These are phyloP conservation scores for Galaxias olidus DNA, from an alignment of 2,797 vertebrate genomes.

Conservation along the genomic window DNA sequence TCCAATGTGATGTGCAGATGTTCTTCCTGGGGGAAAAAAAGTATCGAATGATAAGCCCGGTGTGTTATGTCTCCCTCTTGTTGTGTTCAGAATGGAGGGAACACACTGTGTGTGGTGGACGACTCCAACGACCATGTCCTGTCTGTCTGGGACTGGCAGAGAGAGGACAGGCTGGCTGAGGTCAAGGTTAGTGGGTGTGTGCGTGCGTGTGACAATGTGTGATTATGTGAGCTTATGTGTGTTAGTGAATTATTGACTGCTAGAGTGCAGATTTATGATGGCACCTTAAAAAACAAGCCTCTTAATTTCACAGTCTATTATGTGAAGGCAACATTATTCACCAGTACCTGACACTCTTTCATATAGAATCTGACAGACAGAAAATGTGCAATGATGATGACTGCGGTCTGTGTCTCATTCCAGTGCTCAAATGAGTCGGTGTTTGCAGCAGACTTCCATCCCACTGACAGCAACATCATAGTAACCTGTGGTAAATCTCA, in stretches of 20 bases:
- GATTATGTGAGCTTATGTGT: background rate
- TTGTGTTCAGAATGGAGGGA: slow-evolving; percentile 87
- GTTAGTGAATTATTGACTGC: background rate
- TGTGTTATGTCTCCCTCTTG: background rate
- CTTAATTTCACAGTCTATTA: no score
- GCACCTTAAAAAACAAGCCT: no score
- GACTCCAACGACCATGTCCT: slow-evolving; percentile 97
- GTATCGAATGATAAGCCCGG: background rate
- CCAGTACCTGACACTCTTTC: no score
- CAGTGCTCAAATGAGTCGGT: slow-evolving; percentile 97
- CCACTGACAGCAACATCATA: slow-evolving; percentile 92
- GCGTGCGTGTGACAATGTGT: slow-evolving; percentile 9
- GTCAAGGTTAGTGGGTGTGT: slow-evolving; percentile 81
- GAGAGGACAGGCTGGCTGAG: slow-evolving; percentile 89
- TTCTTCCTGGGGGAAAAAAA: no score
- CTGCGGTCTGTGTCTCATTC: slow-evolving; percentile 3
- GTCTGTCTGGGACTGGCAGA: slow-evolving; percentile 99
- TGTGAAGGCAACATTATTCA: no score
- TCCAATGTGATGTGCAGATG: no score
- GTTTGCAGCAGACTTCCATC: slow-evolving; percentile 95
- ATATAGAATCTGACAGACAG: no score
- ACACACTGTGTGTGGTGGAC: slow-evolving; percentile 89
- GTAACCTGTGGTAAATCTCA: slow-evolving; percentile 98
- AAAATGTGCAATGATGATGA: background rate
- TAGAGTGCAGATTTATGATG: no score